Evolutionary conservation across 2,888 invertebrate genomes (phyloP).

Genomic region (Cartodere bifasciata): DNA sequence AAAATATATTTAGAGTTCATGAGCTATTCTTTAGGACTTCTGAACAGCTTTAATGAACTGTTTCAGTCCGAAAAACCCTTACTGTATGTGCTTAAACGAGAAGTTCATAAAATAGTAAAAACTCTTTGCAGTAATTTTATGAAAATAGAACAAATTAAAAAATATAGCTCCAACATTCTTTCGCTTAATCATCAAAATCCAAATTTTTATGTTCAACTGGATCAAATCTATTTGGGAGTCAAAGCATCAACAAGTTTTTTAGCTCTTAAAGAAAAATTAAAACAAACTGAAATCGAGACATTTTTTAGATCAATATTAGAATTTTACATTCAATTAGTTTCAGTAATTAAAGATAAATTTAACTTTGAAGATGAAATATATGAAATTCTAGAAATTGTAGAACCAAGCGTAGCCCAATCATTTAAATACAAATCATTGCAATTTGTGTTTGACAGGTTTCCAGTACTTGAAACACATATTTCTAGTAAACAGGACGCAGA

Average conservation of each 20-base stretch:
- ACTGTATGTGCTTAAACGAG: slow-evolving; percentile 14
- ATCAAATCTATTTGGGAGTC: slow-evolving; percentile 9
- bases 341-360: slow-evolving; percentile 11
- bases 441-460: slow-evolving; percentile 13
- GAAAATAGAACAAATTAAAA: slow-evolving; percentile 9
- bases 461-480: slow-evolving; percentile 11
- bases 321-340: slow-evolving; percentile 12
- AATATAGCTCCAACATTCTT: slow-evolving; percentile 10
- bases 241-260: slow-evolving; percentile 2
- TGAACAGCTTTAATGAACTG: slow-evolving; percentile 21
- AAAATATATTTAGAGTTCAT: slow-evolving; percentile 21
- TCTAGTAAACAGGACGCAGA: slow-evolving; percentile 12
- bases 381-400: slow-evolving; percentile 14
- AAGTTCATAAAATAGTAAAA: slow-evolving; percentile 16
- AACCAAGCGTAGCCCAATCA: slow-evolving; percentile 12
- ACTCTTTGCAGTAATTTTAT: slow-evolving; percentile 12
- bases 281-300: not conserved
- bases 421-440: slow-evolving; percentile 13
- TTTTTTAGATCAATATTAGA: slow-evolving; percentile 3
- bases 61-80: slow-evolving; percentile 18
- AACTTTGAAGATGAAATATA: slow-evolving; percentile 14
- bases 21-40: slow-evolving; percentile 17
- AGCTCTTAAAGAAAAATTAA: not conserved
- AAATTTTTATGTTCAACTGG: slow-evolving; percentile 6
- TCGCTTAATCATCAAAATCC: slow-evolving; percentile 10